A percentile compares a stretch with the other conserved stretches of the same genome.
These are phyloP conservation scores for Caenorhabditis sp. DNA, from an alignment of 2,888 invertebrate genomes.

Conservation along the genomic window DNA sequence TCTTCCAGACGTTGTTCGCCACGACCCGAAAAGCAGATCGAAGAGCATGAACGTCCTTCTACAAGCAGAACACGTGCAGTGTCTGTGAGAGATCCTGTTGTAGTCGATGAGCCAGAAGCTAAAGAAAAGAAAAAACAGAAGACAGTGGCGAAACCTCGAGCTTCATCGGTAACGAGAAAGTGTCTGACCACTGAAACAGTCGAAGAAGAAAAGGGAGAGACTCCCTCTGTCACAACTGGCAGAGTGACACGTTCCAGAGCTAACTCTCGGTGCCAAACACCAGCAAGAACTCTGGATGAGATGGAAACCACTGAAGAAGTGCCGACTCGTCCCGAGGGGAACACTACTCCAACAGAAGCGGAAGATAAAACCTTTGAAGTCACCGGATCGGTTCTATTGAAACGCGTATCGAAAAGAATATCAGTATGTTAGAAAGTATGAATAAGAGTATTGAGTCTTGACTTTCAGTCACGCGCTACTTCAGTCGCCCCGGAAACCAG, in stretches of 20 bases:
- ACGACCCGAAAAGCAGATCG: background rate
- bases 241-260: slow-evolving; percentile 3
- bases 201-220: background rate
- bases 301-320: no score
- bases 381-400: background rate
- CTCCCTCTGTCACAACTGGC: background rate
- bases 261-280: background rate
- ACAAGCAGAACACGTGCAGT: background rate
- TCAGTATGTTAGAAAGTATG: background rate
- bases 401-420: slow-evolving; percentile 6
- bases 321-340: background rate
- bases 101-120: no score
- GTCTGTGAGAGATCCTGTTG: background rate
- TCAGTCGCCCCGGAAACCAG: slow-evolving; percentile 11
- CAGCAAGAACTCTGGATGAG: background rate
- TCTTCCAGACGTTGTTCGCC: background rate
- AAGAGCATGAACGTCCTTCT: background rate
- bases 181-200: background rate
- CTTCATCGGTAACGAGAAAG: background rate
- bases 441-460: background rate
- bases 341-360: background rate
- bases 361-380: background rate
- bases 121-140: background rate
- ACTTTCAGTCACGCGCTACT: slow-evolving; percentile 13
- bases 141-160: background rate